These are phyloP conservation scores for Tenualosa ilisha DNA, from an alignment of 2,797 vertebrate species.

Conservation along the genomic window DNA sequence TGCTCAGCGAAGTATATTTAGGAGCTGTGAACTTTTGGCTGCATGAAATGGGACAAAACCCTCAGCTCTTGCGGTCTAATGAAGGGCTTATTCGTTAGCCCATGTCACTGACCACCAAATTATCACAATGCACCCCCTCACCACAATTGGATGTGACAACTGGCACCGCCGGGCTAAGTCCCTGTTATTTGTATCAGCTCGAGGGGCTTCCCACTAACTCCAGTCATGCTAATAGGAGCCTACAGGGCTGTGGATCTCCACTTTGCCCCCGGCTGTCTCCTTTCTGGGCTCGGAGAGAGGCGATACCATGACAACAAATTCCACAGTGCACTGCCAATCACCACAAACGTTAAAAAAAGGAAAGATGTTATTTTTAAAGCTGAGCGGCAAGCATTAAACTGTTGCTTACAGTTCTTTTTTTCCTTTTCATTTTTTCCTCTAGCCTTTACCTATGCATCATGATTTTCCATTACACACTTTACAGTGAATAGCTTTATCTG, in stretches of 20 bases:
- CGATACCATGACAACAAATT: slow-evolving; percentile 41
- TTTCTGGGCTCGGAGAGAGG: slow-evolving; percentile 19
- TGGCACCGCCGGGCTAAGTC: slow-evolving; percentile 58
- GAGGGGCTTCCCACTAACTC: slow-evolving; percentile 45
- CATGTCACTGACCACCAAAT: slow-evolving; percentile 74
- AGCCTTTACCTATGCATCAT: not conserved
- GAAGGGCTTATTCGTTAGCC: slow-evolving; percentile 71
- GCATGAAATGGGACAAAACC: slow-evolving; percentile 23
- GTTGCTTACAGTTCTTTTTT: not conserved
- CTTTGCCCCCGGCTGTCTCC: slow-evolving; percentile 18
- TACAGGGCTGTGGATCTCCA: slow-evolving; percentile 34
- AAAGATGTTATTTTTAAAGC: not conserved
- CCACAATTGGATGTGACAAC: slow-evolving; percentile 71
- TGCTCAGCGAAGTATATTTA: slow-evolving; percentile 10
- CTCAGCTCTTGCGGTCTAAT: slow-evolving; percentile 57
- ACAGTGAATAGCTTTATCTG: not conserved
- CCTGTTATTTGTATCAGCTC: slow-evolving; percentile 41
- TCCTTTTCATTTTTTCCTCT: not conserved
- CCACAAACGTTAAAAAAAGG: not conserved
- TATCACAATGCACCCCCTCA: slow-evolving; percentile 75
- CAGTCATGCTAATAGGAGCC: slow-evolving; percentile 47
- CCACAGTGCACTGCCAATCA: slow-evolving; percentile 42
- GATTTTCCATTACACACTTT: not conserved
- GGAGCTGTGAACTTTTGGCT: slow-evolving; percentile 5
- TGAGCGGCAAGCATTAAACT: not conserved